phyloP scores from a whole-genome alignment of 2,888 invertebrate genomes.

The Trileptium ribeirensis region DNA sequence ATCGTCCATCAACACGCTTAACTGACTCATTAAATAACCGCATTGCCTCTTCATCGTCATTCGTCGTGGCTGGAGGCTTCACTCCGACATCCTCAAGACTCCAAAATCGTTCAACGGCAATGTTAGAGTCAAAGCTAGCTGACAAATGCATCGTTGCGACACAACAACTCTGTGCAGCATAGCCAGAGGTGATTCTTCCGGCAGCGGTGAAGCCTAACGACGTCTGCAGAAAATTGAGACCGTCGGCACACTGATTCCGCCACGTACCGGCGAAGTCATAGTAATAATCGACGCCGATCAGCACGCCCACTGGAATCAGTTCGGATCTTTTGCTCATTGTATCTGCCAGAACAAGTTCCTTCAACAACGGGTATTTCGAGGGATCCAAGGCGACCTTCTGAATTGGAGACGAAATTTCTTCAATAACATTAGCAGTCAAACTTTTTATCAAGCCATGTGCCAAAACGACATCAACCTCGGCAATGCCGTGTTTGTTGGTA shows the following conservation, averaged over 20 bases:
- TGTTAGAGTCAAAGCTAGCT: background rate
- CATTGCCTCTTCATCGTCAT: background rate
- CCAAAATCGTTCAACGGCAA: background rate
- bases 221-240: background rate
- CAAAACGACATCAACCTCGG: background rate
- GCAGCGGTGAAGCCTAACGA: background rate
- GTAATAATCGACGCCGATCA: conserved; percentile 11
- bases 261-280: background rate
- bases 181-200: background rate
- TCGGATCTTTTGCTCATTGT: background rate
- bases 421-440: background rate
- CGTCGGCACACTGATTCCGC: background rate
- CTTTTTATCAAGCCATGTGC: background rate
- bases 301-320: background rate
- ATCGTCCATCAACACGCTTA: background rate
- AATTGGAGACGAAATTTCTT: background rate
- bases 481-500: background rate
- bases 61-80: background rate
- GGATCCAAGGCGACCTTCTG: background rate
- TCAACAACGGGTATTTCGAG: background rate
- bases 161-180: background rate
- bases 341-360: background rate
- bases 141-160: background rate
- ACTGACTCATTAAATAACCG: background rate
- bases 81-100: background rate